A percentile compares a stretch with the other conserved stretches of the same genome.
These are phyloP conservation scores for Leptopilina syphax DNA, from an alignment of 2,888 invertebrate genomes.

Conservation along the genomic window DNA sequence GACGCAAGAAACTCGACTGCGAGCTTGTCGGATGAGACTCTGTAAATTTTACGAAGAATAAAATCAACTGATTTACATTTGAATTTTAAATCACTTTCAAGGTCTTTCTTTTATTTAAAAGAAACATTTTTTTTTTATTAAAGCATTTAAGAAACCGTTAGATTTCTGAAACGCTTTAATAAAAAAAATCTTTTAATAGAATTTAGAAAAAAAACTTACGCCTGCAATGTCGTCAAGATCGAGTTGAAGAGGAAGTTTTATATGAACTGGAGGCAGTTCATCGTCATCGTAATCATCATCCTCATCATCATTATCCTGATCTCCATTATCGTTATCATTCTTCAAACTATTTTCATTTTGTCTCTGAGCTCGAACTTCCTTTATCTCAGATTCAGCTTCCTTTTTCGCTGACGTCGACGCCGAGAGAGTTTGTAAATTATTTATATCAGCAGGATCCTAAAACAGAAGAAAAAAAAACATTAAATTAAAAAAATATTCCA, in stretches of 20 bases:
- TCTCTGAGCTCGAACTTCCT: conserved; percentile 78
- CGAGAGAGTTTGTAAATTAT: conserved; percentile 64
- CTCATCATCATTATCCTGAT: conserved; percentile 69
- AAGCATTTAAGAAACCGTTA: too few relatives aligned
- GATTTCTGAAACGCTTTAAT: too few relatives aligned
- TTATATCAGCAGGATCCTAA: conserved; percentile 65
- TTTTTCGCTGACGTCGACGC: conserved; percentile 62
- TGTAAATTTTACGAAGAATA: conserved; percentile 56
- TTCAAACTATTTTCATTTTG: conserved; percentile 75
- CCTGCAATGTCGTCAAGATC: conserved; percentile 90
- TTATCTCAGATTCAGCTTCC: conserved; percentile 61
- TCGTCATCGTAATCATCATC: conserved; percentile 78
- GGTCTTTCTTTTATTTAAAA: too few relatives aligned
- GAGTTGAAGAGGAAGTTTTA: conserved; percentile 88
- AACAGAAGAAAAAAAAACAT: conserved; percentile 32
- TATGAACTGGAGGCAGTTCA: conserved; percentile 79
- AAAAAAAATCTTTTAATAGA: background rate
- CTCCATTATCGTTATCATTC: conserved; percentile 80
- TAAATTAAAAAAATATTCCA: background rate
- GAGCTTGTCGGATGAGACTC: conserved; percentile 78
- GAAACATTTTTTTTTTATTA: too few relatives aligned
- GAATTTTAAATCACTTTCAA: background rate
- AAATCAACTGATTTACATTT: conserved; percentile 5
- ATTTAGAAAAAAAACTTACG: conserved; percentile 67
- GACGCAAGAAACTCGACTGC: conserved; percentile 92